Base-by-base conservation (phyloP, 64 coral and sea anemone species). In the Cladopsammia gracilis region DNA sequence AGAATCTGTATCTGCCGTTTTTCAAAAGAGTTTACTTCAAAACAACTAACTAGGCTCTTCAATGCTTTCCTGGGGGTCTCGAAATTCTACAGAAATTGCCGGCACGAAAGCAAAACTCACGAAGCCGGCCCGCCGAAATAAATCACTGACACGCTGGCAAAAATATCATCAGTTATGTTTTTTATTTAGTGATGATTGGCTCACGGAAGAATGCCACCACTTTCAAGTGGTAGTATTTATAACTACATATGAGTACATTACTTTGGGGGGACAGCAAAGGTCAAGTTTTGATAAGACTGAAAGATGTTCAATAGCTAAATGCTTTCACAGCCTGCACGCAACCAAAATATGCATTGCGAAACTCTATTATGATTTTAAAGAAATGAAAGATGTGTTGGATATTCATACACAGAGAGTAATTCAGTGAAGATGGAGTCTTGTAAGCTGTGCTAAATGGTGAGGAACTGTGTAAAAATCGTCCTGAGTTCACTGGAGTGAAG, bases 231-330 rank as follows among this genome's bases (percentile, higher is more conserved):
- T 13, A 43, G 43, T 84, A 84, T 82, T 64, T 64, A 62, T 82
- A 82, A 64, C 47, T 67, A n/a, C n/a, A 68, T 84, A 68, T 50
- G 61, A 84, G 80, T 84, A 47, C 80, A 48, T 45, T 67, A 16
- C 62, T 84, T 46, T 62, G 16, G 44, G 42, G 62, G 19, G 60
- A 84, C 80, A 62, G 16, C 43, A 67, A 14, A 68, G 80, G 80
- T 84, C 80, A 84, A 84, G 80, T 67, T 84, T 84, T 67, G 80
- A 84, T 84, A 84, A 84, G 80, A 46, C 64, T 20, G 43, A 18
- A n/a, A 18, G 18, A 18, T 12, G 34, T 34, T 34, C 34, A 20
- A 46, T 46, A 8, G 1, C 46, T 49, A 49, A 75, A 75, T 75
- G 47, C 13, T 12, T 75, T 49, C 45, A 23, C 43, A 18, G 61